Evolutionary conservation across 2,888 invertebrate species (phyloP).

Genomic region (Philopedon plagiatum): DNA sequence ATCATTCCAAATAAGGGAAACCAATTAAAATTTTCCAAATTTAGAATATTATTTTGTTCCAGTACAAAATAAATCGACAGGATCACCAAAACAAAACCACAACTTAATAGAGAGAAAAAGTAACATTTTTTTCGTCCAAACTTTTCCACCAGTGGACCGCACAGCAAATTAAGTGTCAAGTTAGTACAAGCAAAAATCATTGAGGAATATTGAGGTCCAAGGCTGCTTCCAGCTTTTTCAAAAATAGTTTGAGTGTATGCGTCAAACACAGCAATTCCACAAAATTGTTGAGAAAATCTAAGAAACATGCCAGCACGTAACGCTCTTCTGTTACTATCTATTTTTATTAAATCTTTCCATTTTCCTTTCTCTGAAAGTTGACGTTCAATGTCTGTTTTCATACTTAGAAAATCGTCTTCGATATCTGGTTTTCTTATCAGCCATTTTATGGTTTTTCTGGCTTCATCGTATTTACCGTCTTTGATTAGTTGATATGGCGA

Average conservation of each 20-base stretch:
- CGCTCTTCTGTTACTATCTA: constrained; percentile 60
- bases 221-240: constrained; percentile 60
- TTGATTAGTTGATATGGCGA: constrained; percentile 60
- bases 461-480: constrained; percentile 56
- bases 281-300: constrained; percentile 60
- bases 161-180: constrained; percentile 50
- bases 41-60: constrained; percentile 48
- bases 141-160: constrained; percentile 57
- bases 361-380: constrained; percentile 62
- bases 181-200: constrained; percentile 60
- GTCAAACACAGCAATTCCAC: constrained; percentile 59
- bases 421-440: constrained; percentile 57
- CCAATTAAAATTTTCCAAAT: constrained; percentile 56
- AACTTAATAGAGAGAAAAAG: constrained; percentile 57
- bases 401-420: constrained; percentile 55
- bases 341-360: constrained; percentile 60
- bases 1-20: constrained; percentile 61
- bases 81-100: constrained; percentile 36
- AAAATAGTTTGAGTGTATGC: constrained; percentile 63
- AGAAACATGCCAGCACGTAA: constrained; percentile 59
- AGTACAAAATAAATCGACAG: constrained; percentile 58
- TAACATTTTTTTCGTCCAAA: constrained; percentile 59
- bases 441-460: constrained; percentile 55
- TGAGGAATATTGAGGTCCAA: constrained; percentile 59
- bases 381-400: constrained; percentile 59